phyloP scores from a whole-genome alignment of 2,797 vertebrate species.

The Falco cherrug region DNA sequence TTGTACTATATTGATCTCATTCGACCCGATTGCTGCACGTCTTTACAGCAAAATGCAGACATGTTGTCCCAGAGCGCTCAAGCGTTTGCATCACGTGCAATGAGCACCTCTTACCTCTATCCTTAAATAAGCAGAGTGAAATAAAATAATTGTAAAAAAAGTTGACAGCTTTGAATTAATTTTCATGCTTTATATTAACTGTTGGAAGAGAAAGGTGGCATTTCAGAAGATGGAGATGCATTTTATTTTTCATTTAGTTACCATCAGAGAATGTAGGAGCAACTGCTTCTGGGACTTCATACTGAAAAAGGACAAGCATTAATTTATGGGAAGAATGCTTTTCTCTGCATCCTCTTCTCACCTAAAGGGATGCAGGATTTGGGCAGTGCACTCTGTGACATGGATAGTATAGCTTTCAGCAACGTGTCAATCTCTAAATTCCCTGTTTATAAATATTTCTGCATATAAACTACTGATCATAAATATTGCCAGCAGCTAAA shows the following conservation, averaged over 20 bases:
- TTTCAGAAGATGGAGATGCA: not conserved
- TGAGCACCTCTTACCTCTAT: not conserved
- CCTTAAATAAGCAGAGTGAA: not conserved
- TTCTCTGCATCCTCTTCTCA: not conserved
- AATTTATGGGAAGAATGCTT: not conserved
- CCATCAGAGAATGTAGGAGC: not conserved
- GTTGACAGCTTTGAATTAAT: not conserved
- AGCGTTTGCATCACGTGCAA: accelerated
- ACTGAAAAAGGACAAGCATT: not conserved
- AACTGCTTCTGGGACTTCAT: not conserved
- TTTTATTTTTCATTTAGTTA: not conserved
- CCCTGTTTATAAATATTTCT: slow-evolving; percentile 50
- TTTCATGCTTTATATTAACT: not conserved
- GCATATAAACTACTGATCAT: slow-evolving; percentile 35
- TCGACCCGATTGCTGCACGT: not conserved
- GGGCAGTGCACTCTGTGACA: not conserved
- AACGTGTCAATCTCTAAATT: not conserved
- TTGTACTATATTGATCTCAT: not conserved
- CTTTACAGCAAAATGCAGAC: not conserved
- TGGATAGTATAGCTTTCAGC: not conserved
- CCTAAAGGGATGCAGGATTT: not conserved
- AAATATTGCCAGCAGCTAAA: slow-evolving; percentile 35
- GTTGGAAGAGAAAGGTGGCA: not conserved
- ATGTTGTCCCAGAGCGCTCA: not conserved
- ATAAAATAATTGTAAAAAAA: not conserved